Percentiles rank a stretch among this genome's conserved stretches.
Evolutionary conservation across 2,888 invertebrate species (phyloP).

Genomic region (Cephus sareptanus): DNA sequence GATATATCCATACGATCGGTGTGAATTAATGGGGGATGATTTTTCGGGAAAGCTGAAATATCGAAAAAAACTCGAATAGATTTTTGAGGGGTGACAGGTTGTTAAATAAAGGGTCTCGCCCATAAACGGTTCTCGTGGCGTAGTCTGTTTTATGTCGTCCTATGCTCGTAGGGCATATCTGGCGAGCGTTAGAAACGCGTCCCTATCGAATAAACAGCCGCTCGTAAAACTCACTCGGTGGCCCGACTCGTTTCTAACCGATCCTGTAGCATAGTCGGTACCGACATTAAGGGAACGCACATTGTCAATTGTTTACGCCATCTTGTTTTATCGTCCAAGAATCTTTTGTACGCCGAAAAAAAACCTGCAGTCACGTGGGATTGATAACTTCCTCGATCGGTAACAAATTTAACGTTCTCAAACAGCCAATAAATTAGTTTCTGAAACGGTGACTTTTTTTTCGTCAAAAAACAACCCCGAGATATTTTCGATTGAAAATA

Average conservation of each 20-base stretch:
- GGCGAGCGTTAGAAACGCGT: constrained; percentile 15
- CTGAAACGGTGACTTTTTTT: background rate
- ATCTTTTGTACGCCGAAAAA: background rate
- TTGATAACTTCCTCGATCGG: background rate
- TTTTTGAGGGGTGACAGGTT: constrained; percentile 1
- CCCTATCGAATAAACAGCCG: constrained; percentile 14
- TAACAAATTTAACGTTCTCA: background rate
- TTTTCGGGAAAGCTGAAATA: background rate
- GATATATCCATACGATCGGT: background rate
- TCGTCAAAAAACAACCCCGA: background rate
- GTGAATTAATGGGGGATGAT: background rate
- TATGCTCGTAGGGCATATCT: constrained; percentile 13
- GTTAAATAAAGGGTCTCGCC: constrained; percentile 2
- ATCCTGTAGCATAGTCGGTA: background rate
- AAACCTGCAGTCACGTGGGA: background rate
- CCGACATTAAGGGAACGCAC: constrained; percentile 3
- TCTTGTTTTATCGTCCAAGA: constrained; percentile 7
- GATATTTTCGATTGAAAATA: background rate
- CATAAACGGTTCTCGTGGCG: constrained; percentile 8
- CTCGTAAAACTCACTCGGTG: constrained; percentile 17
- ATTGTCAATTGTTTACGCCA: constrained; percentile 12
- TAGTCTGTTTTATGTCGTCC: constrained; percentile 7
- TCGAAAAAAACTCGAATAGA: background rate
- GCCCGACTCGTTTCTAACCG: constrained; percentile 3
- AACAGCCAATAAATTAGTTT: background rate